phyloP scores from a whole-genome alignment of 2,113 vertebrate species.

The Aepyceros melampus region DNA sequence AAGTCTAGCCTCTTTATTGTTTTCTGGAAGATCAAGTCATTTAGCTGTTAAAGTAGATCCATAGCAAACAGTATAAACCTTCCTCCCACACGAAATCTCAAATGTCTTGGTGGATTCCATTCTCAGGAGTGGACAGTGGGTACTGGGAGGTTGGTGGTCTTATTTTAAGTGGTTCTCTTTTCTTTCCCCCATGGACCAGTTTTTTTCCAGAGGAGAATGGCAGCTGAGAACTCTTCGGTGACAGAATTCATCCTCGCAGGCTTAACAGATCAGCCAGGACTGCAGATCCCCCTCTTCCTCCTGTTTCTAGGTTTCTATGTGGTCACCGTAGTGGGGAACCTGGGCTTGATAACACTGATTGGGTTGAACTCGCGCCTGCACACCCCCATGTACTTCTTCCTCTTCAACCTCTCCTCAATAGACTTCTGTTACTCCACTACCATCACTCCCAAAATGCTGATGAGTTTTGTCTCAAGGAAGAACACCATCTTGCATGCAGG shows the following conservation, averaged over 20 bases:
- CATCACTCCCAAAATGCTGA: constrained; percentile 63
- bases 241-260: constrained; percentile 63
- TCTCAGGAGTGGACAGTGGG: background rate
- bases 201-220: constrained; percentile 13
- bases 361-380: constrained; percentile 20
- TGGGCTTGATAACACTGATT: constrained; percentile 11
- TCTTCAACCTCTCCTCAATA: constrained; percentile 67
- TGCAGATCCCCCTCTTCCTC: background rate
- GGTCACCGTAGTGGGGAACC: background rate
- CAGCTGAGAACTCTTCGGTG: constrained; percentile 40
- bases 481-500: background rate
- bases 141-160: background rate
- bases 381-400: constrained; percentile 71
- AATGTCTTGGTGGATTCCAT: background rate
- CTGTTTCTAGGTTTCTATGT: background rate
- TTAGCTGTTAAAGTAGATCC: background rate
- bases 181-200: background rate
- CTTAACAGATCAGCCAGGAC: constrained; percentile 20
- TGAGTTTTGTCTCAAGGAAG: background rate
- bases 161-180: background rate
- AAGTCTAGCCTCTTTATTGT: background rate
- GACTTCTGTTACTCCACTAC: constrained; percentile 59
- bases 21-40: background rate
- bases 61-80: background rate
- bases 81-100: background rate